Evolutionary conservation across 2,113 vertebrate species (phyloP).

Genomic region (Alosa alosa): DNA sequence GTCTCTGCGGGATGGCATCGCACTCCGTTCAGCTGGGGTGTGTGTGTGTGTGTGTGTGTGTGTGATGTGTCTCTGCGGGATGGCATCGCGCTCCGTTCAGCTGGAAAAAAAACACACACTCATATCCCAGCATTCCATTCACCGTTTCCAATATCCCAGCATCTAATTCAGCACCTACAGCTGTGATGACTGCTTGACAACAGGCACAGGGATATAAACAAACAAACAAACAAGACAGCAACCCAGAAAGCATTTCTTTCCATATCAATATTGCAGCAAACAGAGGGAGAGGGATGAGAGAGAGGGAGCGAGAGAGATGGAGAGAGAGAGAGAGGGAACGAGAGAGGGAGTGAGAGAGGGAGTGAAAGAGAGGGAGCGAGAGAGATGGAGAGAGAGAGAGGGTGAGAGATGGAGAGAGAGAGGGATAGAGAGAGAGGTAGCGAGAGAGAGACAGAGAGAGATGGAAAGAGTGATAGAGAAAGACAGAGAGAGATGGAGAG

Average conservation of each 20-base stretch:
- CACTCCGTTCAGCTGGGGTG: too few species aligned
- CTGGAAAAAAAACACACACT: too few species aligned
- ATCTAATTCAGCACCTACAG: neutral
- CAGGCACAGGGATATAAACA: neutral
- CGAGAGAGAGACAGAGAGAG: neutral
- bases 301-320: neutral
- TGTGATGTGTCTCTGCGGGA: too few species aligned
- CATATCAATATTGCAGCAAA: neutral
- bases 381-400: neutral
- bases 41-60: too few species aligned
- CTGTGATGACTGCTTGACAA: neutral
- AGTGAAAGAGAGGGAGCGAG: conserved; percentile 8
- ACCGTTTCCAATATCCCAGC: neutral
- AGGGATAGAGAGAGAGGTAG: neutral
- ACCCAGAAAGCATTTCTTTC: neutral
- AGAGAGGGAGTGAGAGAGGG: neutral
- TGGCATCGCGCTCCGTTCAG: too few species aligned
- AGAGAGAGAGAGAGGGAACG: neutral
- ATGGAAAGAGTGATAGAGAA: too few species aligned
- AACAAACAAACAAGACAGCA: neutral
- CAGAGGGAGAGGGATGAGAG: neutral
- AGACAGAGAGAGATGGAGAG: neutral
- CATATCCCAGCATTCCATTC: neutral
- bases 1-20: too few species aligned
- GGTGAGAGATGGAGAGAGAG: neutral